Conservation (phyloP, 1,140 invertebrate species). For the Scaptomyza graminum region DNA sequence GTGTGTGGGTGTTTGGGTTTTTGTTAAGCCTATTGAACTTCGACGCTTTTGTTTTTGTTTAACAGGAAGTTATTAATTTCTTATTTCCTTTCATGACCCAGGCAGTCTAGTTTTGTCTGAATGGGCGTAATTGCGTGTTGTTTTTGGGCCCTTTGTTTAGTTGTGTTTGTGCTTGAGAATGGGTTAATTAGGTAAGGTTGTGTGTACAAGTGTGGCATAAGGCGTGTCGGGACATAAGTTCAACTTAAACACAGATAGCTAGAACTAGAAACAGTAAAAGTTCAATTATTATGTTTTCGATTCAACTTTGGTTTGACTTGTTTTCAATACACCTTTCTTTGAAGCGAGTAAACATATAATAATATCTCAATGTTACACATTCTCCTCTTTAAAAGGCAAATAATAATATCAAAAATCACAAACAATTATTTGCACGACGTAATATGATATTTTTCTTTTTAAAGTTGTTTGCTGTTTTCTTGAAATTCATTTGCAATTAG, state of each 20-base stretch:
- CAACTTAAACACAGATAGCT: neutral
- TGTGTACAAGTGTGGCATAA: neutral
- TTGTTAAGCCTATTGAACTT: slow-evolving; percentile 57
- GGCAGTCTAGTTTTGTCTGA: slow-evolving; percentile 15
- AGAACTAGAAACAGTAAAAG: no score
- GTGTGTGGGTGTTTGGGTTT: slow-evolving; percentile 8
- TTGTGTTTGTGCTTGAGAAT: slow-evolving; percentile 12
- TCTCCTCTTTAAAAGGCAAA: neutral
- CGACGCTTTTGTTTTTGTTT: slow-evolving; percentile 58
- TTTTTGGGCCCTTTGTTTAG: slow-evolving; percentile 31
- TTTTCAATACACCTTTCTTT: no score
- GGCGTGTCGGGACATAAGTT: neutral
- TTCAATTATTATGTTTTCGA: no score
- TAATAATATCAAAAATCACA: neutral
- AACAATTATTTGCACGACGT: neutral
- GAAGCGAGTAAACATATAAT: neutral
- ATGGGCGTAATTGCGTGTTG: slow-evolving; percentile 29
- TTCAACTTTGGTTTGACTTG: no score
- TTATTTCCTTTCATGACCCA: slow-evolving; percentile 49
- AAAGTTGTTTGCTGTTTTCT: neutral
- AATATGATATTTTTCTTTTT: slow-evolving; percentile 26
- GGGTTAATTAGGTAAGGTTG: slow-evolving; percentile 47
- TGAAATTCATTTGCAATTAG: slow-evolving; percentile 18
- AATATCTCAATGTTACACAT: neutral
- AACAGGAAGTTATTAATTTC: slow-evolving; percentile 72